Base-by-base conservation (phyloP, 2,113 vertebrate genomes). In the Ursus arctos region DNA sequence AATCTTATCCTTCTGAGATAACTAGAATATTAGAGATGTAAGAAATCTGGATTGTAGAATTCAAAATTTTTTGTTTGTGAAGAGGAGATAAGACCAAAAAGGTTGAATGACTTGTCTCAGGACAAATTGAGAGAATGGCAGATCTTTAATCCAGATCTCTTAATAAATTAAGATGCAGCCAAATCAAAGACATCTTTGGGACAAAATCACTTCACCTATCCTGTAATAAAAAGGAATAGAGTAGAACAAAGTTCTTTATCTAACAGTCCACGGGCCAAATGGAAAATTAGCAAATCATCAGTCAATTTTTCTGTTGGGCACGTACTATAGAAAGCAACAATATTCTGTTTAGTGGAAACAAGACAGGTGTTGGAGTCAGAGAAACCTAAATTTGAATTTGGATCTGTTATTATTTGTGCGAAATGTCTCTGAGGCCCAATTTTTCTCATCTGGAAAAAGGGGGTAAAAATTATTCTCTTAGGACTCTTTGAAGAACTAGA, bases 11-110 rank as follows among this genome's bases (percentile, higher is more conserved):
- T 96, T 49, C 67, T 77, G 67, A 96, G 53, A 82, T 69, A 67
- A 89, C 43, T 36, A 93, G 57, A 82, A 82, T 71, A 43, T 61
- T 22, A 4, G 18, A 89, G 28, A 18, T 82, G 4, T 19, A 89
- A 74, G 33, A 96, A 82, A 86, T 49, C 59, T 53, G 85, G 69
- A 91, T 24, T 74, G 5, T 16, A 76, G 26, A 96, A 89, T 59
- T 24, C 26, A 96, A 77, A 95, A 36, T 47, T 94, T 91, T 89
- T 87, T 67, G 28, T 92, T 95, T 92, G 21, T 91, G 8, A 85
- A 88, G 28, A 91, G 63, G 12, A 89, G 89, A 72, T 80, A 80
- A 7, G 43, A 55, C 15, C 21, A 16, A 72, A 89, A 85, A 77
- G 9, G 22, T 15, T 79, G 53, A 88, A 80, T 26, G 28, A 86